Evolutionary conservation across 2,113 vertebrate species (phyloP).

Genomic region (Nothobranchius kuhntae): DNA sequence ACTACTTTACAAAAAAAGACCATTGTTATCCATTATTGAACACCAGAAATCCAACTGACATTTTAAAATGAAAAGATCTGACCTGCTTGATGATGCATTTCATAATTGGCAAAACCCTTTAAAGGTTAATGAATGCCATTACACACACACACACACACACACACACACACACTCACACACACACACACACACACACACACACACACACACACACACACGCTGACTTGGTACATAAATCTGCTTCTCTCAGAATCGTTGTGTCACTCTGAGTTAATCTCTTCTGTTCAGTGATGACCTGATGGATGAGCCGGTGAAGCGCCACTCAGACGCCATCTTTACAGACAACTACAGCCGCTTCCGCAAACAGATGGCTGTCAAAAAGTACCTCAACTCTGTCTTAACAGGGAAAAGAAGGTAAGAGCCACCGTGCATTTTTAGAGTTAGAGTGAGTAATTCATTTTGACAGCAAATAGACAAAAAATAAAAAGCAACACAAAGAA

Average conservation of each 20-base stretch:
- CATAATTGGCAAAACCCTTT: constrained; percentile 51
- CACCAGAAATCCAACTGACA: constrained; percentile 27
- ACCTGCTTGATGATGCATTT: constrained; percentile 44
- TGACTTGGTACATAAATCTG: neutral
- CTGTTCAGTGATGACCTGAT: constrained; percentile 78
- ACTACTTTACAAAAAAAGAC: no score
- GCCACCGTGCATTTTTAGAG: neutral
- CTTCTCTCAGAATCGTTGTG: constrained; percentile 2
- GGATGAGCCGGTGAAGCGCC: constrained; percentile 90
- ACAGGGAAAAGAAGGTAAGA: constrained; percentile 92
- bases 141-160: neutral
- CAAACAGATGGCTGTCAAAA: constrained; percentile 97
- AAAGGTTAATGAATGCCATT: constrained; percentile 67
- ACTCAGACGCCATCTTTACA: constrained; percentile 95
- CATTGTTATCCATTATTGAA: neutral
- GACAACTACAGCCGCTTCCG: constrained; percentile 96
- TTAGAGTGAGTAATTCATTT: no score
- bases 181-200: constrained; percentile 1
- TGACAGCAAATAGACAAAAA: neutral
- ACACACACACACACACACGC: neutral
- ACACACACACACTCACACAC: neutral
- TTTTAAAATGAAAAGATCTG: constrained; percentile 29
- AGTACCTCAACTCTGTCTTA: constrained; percentile 92
- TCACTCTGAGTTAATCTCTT: neutral
- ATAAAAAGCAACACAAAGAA: no score